Base-by-base conservation (phyloP, 23 tunicate species). In the Botrylloides violaceus region DNA sequence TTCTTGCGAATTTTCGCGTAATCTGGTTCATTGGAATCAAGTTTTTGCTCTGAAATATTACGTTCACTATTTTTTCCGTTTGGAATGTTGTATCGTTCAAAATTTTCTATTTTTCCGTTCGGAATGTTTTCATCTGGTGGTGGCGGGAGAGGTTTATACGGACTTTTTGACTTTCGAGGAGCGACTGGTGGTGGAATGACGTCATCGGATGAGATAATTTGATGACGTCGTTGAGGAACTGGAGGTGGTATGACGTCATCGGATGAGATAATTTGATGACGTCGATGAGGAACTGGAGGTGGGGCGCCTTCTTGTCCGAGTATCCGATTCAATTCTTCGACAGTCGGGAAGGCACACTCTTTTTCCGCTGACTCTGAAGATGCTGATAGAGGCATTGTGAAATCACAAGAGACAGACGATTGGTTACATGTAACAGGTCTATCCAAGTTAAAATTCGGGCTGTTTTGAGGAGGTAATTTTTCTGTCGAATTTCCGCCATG, bases 301-400 rank as follows among this genome's bases (percentile, higher is more conserved):
- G 74, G 74, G 5, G 73, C 53, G 29, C 15, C 73, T 4, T 25
- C 22, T 35, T 37, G 56, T 35, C 26, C 58, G 5, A 39, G 5
- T 18, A 68, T 68, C 20, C 70, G 70, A 28, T 63, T 28, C 23
- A 63, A 9, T 4, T 63, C 70, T 68, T 39, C 57, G 34, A 29
- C 73, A 3, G 57, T 18, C 12, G 57, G 73, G 36, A 68, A 39
- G 12, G 56, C 21, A 68, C 36, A 68, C 26, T 68, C 58, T 37
- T 27, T 1, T 1, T 39, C 74, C 1, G 74, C 26, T 68, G 36
- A 24, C 12, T 39, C 49, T 9, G 37, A 5, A 0, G 5, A 31
- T n/a, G 37, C 37, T 38, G 36, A 39, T 36, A 35, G 58, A 19
- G 36, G 37, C 7, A 35, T 28, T 32, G 36, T 39, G 3, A 5